Percentiles rank a stretch among this genome's conserved stretches.
These are phyloP conservation scores for Catostomus latipinnis DNA, from an alignment of 2,797 vertebrate species.

Conservation along the genomic window DNA sequence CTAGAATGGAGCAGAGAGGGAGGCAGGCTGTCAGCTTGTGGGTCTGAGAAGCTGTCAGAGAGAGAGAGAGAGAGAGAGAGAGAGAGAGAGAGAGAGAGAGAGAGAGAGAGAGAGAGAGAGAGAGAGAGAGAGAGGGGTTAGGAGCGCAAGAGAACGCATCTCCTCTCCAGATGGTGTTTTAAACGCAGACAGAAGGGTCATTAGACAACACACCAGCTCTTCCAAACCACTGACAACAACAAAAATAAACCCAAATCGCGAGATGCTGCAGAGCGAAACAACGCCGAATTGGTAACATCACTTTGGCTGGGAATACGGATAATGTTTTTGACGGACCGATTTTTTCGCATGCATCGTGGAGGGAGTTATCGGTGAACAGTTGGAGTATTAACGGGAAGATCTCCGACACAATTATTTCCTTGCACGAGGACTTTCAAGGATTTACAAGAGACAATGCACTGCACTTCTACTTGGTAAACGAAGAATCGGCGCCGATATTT, in stretches of 20 bases:
- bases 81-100: constrained; percentile 23
- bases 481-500: constrained; percentile 67
- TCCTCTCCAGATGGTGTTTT: constrained; percentile 85
- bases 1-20: constrained; percentile 54
- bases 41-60: constrained; percentile 60
- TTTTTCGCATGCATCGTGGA: constrained; percentile 53
- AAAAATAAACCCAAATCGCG: constrained; percentile 54
- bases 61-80: constrained; percentile 50
- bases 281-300: constrained; percentile 38
- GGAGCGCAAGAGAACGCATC: constrained; percentile 63
- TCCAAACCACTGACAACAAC: constrained; percentile 67
- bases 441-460: constrained; percentile 57
- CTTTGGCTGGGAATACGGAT: constrained; percentile 41
- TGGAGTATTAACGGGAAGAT: constrained; percentile 65
- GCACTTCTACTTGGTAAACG: constrained; percentile 40
- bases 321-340: constrained; percentile 52
- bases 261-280: constrained; percentile 60
- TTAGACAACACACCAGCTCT: constrained; percentile 70
- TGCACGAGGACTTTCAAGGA: constrained; percentile 55
- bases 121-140: constrained; percentile 60
- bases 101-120: constrained; percentile 64
- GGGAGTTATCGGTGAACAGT: constrained; percentile 52
- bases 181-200: constrained; percentile 84
- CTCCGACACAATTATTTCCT: constrained; percentile 46
- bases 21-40: constrained; percentile 64